A percentile compares a stretch with the other conserved stretches of the same genome.
Evolutionary conservation across 1,140 invertebrate species (phyloP).

Genomic region (Reticulitermes speratus): DNA sequence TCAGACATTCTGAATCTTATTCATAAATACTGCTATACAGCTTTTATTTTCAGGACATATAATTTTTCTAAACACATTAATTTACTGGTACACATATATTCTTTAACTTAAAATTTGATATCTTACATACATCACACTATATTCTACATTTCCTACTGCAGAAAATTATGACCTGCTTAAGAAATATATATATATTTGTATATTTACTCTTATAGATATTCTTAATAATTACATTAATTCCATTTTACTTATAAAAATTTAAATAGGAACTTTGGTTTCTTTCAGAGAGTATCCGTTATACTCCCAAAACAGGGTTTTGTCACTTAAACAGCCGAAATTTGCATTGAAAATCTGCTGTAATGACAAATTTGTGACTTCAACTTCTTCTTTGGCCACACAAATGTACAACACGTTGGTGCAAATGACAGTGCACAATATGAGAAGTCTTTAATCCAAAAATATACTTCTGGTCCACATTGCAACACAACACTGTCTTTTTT

Average conservation of each 20-base stretch:
- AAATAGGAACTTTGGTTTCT: conserved; percentile 36
- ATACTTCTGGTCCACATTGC: not conserved
- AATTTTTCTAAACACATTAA: conserved; percentile 13
- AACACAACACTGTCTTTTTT: conserved; percentile 5
- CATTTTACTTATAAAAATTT: conserved; percentile 34
- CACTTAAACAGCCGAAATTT: not conserved
- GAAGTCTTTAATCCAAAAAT: conserved; percentile 1
- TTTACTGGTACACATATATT: conserved; percentile 19
- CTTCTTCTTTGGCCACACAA: not conserved
- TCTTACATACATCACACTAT: conserved; percentile 11
- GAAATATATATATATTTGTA: conserved; percentile 30
- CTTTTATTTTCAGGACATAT: conserved; percentile 8
- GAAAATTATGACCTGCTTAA: conserved; percentile 26
- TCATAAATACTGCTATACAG: not conserved
- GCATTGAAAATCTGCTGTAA: not conserved
- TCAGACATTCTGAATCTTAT: not conserved
- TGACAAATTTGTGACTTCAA: conserved; percentile 5
- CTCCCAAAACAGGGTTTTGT: conserved; percentile 1
- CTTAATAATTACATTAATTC: conserved; percentile 29
- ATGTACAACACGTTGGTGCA: not conserved
- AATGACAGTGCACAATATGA: not conserved
- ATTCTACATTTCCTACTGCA: conserved; percentile 20
- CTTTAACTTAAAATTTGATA: conserved; percentile 11
- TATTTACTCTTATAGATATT: conserved; percentile 24
- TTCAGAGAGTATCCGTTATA: conserved; percentile 32